Base-by-base conservation (phyloP, 2,888 invertebrate genomes). In the Synanthedon vespiformis region DNA sequence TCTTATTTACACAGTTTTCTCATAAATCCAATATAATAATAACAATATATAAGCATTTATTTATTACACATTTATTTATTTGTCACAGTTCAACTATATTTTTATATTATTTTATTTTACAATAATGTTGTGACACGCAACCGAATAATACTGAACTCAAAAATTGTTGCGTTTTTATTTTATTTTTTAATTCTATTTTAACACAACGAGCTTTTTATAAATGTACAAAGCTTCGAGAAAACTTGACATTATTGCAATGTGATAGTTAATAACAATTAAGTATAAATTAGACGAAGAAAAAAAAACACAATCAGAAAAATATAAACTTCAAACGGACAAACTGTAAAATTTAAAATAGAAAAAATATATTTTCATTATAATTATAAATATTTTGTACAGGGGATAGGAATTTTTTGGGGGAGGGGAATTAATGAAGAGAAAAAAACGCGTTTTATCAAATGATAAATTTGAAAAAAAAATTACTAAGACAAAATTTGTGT, bases 1-100 rank as follows among this genome's bases (percentile, higher is more conserved):
- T 84, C 80, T 84, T 87, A 88, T 88, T 86, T 88, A 88, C 88
- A 88, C 83, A 85, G 80, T 74, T 70, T 79, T 70, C 75, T 72
- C 69, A 68, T 74, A 63, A 72, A 68, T 77, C 74, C 74, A 72
- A 77, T 79, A 76, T 72, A 34, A 34, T 34, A 5, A 22, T 22
- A 22, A 22, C 4, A 63, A 61, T 49, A 64, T 62, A n/a, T n/a
- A n/a, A n/a, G n/a, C n/a, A n/a, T n/a, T n/a, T n/a, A 64, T 67
- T 68, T 63, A 61, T 68, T 67, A 68, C 71, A 68, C 65, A 67
- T 67, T 68, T 68, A 65, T 58, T 58, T 70, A 58, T 59, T 61
- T 48, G 12, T 63, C 58, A 51, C 56, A 55, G 58, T 34, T 34
- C 8, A 34, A 56, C 57, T 57, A 59, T 59, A 65, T 58, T 62